Evolutionary conservation across 1,140 invertebrate genomes (phyloP).

Genomic region (Drosophila suzukii): DNA sequence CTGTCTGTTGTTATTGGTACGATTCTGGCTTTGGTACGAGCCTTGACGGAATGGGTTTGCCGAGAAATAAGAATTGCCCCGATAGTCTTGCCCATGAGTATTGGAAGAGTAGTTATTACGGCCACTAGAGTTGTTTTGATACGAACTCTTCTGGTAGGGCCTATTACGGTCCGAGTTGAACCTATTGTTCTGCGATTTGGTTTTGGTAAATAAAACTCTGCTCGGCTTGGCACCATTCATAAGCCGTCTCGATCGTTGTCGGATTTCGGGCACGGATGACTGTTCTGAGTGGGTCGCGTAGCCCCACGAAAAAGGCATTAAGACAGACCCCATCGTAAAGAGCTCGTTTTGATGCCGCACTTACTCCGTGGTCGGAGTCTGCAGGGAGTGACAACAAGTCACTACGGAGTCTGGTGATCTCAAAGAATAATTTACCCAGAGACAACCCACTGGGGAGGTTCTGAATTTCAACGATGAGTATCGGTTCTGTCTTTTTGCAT

Average conservation of each 20-base stretch:
- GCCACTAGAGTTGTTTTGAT: not conserved
- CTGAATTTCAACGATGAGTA: not conserved
- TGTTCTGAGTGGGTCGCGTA: conserved; percentile 2
- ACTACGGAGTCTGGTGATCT: not conserved
- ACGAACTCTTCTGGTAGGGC: not conserved
- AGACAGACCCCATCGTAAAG: not conserved
- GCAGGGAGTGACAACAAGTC: not conserved
- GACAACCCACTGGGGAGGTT: not conserved
- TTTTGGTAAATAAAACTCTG: conserved; percentile 2
- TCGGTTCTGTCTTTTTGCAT: not conserved
- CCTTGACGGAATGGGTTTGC: not conserved
- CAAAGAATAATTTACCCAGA: not conserved
- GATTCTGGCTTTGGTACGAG: not conserved
- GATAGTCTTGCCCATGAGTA: not conserved
- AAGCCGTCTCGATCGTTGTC: not conserved
- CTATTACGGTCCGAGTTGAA: not conserved
- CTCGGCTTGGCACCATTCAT: not conserved
- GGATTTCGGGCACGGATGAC: not conserved
- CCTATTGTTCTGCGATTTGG: not conserved
- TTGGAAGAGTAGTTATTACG: not conserved
- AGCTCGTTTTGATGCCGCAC: conserved; percentile 1
- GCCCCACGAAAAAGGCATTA: not conserved
- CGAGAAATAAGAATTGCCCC: not conserved
- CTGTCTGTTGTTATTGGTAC: not conserved
- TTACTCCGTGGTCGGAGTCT: not conserved